These are phyloP conservation scores for Eueides isabella DNA, from an alignment of 1,140 invertebrate genomes.

Conservation along the genomic window DNA sequence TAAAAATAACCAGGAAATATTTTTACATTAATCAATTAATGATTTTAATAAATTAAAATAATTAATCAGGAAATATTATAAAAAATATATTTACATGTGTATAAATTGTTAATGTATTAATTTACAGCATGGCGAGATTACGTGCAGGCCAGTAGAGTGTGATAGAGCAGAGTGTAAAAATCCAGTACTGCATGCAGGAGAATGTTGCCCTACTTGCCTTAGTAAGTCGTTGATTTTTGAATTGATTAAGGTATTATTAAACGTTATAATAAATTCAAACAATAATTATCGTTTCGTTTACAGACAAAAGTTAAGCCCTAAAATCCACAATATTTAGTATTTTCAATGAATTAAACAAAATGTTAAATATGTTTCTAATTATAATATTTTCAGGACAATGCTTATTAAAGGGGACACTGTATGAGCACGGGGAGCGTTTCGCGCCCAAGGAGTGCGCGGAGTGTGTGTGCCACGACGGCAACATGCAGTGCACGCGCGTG, in stretches of 20 bases:
- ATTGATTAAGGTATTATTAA: background rate
- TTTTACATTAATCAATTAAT: too few relatives aligned
- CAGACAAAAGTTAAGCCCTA: too few relatives aligned
- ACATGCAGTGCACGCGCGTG: slow-evolving; percentile 89
- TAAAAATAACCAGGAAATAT: too few relatives aligned
- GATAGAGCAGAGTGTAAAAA: slow-evolving; percentile 89
- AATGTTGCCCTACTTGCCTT: slow-evolving; percentile 93
- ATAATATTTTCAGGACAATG: slow-evolving; percentile 86
- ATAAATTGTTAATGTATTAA: background rate
- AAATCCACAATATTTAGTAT: too few relatives aligned
- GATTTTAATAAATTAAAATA: too few relatives aligned
- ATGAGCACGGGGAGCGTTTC: slow-evolving; percentile 91
- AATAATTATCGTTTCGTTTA: too few relatives aligned
- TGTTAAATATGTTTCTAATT: background rate
- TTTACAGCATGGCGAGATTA: slow-evolving; percentile 90
- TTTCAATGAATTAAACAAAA: too few relatives aligned
- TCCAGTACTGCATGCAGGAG: slow-evolving; percentile 88
- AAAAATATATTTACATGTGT: background rate
- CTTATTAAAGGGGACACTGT: slow-evolving; percentile 88
- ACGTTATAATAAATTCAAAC: too few relatives aligned
- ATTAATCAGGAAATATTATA: background rate
- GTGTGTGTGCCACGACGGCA: slow-evolving; percentile 90
- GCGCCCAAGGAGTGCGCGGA: slow-evolving; percentile 88
- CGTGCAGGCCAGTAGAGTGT: slow-evolving; percentile 91
- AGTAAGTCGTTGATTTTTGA: slow-evolving; percentile 85